Evolutionary conservation across 2,113 vertebrate species (phyloP).

Genomic region (Eurystomus gularis): DNA sequence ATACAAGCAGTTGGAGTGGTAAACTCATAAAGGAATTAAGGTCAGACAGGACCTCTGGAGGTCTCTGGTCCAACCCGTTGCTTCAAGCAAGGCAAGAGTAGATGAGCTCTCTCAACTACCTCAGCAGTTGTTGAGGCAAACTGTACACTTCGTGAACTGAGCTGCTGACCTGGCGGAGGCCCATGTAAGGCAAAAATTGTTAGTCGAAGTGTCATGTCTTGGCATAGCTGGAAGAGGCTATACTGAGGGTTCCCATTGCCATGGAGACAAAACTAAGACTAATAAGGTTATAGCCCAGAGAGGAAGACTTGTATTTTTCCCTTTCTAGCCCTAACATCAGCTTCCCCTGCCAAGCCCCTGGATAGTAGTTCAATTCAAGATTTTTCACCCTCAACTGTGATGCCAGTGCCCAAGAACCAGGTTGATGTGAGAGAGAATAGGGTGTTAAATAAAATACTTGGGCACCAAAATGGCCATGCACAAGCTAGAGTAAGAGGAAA

Average conservation of each 20-base stretch:
- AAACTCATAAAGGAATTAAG: neutral
- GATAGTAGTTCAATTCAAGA: too few species aligned
- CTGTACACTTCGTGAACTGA: neutral
- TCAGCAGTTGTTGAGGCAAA: neutral
- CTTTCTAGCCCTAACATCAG: neutral
- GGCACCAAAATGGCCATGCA: neutral
- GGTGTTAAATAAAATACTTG: neutral
- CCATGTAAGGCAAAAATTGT: too few species aligned
- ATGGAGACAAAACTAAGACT: neutral
- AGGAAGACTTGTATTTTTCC: neutral
- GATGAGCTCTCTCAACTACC: neutral
- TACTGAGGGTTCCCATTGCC: neutral
- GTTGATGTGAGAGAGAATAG: neutral
- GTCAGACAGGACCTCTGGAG: neutral
- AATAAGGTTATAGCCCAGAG: neutral
- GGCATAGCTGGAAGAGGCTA: neutral
- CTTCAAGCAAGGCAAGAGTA: neutral
- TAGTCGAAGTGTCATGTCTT: neutral
- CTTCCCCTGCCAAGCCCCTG: too few species aligned
- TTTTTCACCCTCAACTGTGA: neutral
- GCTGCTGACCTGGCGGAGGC: neutral
- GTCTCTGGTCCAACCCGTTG: neutral
- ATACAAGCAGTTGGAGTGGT: neutral
- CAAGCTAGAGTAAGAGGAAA: neutral
- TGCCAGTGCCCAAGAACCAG: rapidly evolving